Base-by-base conservation (phyloP, 2,113 vertebrate species). In the Sapayoa aenigma region DNA sequence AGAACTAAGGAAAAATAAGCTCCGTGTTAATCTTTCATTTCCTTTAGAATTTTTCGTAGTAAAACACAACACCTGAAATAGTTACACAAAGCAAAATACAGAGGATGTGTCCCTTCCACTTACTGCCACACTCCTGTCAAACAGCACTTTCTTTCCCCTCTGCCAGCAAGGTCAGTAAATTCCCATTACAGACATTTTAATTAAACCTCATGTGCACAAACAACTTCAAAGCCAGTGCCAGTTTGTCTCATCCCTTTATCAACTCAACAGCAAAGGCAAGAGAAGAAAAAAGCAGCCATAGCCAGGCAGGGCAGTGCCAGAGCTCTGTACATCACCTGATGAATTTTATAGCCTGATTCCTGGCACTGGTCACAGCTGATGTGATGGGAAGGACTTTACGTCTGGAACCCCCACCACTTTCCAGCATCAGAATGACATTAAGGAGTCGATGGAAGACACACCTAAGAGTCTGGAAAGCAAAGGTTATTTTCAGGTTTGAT, bases 341-440 rank as follows among this genome's bases (percentile, higher is more conserved):
- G 96, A 99, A 99, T 24, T 89, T 96, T 44, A 99, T 24, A 67
- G 99, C 98, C 77, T 98, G 98, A 87, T 98, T 98, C 56, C 98
- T 98, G 80, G 97, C 94, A 14, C 58, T 65, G 71, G 98, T 85
- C 68, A 96, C 89, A 5, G 97, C 78, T 20, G 98, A 96, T 2
- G 95, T 98, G 63, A 98, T 92, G 2, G 92, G 15, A 4, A 98
- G 97, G 5, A 97, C 95, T 4, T 92, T 17, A 0, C 37, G 44
- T n/a, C 93, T 97, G 46, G 98, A 92, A 2, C 94, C 58, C 23
- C 65, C 84, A 0, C 81, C 94, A 50, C 96, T 97, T 44, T 96
- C 97, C 97, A 98, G 94, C 99, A 99, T 99, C 58, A 99, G 93
- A 67, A 99, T 97, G 17, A 99, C 96, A 14, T 89, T 98, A 47